Conservation (phyloP, 35 echinoderm and acorn worm genomes). For the Holothuria glaberrima region DNA sequence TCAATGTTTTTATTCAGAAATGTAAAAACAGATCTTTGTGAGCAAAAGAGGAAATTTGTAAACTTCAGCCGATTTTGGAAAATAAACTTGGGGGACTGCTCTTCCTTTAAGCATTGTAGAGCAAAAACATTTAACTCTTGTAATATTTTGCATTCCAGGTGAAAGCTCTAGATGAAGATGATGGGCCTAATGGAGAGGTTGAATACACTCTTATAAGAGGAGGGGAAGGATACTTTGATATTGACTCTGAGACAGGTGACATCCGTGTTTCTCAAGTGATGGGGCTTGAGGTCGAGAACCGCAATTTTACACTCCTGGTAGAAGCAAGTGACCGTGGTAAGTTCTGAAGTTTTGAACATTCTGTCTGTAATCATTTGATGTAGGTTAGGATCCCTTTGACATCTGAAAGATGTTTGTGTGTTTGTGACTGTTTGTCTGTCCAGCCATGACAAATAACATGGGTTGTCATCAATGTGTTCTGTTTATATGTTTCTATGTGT, state of each 20-base stretch:
- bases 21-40: too few species aligned
- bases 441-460: too few species aligned
- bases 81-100: too few species aligned
- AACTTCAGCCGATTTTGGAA: too few species aligned
- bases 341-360: neutral
- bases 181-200: slow-evolving; percentile 88
- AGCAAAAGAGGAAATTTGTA: too few species aligned
- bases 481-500: too few species aligned
- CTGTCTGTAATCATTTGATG: neutral
- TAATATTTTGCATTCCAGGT: slow-evolving; percentile 64
- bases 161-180: slow-evolving; percentile 84
- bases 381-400: neutral
- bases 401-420: neutral
- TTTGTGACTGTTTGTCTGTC: too few species aligned
- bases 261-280: slow-evolving; percentile 70
- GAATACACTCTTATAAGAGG: slow-evolving; percentile 92
- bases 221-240: slow-evolving; percentile 88
- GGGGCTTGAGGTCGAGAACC: slow-evolving; percentile 78
- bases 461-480: too few species aligned
- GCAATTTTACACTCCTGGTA: slow-evolving; percentile 91
- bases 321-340: slow-evolving; percentile 95
- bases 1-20: too few species aligned
- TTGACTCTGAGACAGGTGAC: slow-evolving; percentile 73
- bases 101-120: too few species aligned
- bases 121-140: too few species aligned